These are phyloP conservation scores for Nicator chloris DNA, from an alignment of 2,113 vertebrate species.

Conservation along the genomic window DNA sequence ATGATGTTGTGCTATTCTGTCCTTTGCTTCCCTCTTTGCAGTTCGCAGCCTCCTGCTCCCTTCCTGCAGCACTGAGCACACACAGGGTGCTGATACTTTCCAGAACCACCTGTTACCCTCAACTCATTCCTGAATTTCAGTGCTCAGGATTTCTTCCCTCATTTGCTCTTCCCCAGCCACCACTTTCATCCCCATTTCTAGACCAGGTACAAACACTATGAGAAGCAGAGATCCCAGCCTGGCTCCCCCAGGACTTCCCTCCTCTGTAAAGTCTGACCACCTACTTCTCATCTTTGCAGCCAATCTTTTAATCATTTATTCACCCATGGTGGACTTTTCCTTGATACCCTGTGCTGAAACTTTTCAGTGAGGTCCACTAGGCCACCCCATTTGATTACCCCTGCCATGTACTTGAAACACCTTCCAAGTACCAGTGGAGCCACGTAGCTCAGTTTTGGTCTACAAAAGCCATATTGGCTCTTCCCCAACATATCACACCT, in stretches of 20 bases:
- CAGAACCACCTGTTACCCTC: neutral
- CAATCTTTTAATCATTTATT: neutral
- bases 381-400: neutral
- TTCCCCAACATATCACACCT: neutral
- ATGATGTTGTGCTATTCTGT: rapidly evolving
- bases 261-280: neutral
- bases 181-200: neutral
- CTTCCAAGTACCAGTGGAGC: neutral
- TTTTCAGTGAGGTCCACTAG: neutral
- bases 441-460: rapidly evolving
- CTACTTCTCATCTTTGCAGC: neutral
- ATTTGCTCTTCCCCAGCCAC: neutral
- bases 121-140: neutral
- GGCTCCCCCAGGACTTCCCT: neutral
- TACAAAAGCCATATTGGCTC: neutral
- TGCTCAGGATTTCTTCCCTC: neutral
- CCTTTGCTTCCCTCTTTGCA: neutral
- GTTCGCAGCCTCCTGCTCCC: neutral
- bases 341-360: neutral
- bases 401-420: neutral
- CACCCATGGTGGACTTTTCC: neutral
- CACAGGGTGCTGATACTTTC: neutral
- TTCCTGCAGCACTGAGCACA: neutral
- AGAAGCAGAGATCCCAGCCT: neutral
- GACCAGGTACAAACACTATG: neutral